Base-by-base conservation (phyloP, 1,140 invertebrate species). In the Leptopilina clavipes region DNA sequence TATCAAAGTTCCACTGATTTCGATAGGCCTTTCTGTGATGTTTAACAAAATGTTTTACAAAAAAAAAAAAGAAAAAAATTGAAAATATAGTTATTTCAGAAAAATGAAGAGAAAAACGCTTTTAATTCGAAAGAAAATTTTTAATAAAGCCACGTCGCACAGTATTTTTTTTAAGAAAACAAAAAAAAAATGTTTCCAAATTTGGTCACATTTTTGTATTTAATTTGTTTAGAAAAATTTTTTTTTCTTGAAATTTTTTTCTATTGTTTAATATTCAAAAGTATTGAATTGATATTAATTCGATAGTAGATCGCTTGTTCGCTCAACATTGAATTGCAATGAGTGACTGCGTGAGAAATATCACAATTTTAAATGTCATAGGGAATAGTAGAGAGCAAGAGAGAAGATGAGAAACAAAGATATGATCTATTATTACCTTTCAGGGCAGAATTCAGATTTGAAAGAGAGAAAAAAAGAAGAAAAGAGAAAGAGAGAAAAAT, bases 341-440 rank as follows among this genome's bases (percentile, higher is more conserved):
- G 59, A 22, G 12, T 65, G 59, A 65, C 59, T 65, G 22, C 59
- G 59, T 65, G 59, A 31, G 59, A 65, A 40, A 65, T 65, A 65
- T 31, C 59, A 31, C 59, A 37, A 65, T 65, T 65, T 65, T 31
- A 65, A 65, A 65, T 65, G 59, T 65, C 25, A 65, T 37, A 31
- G 59, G 22, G 59, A 65, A 31, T 7, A 19, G 22, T n/a, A 65
- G 19, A 31, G 22, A 31, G 14, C n/a, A 19, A 65, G 14, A 22
- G 22, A 31, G 56, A 65, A 65, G 56, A 65, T n/a, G 59, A 65
- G 59, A 65, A 65, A 22, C 11, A 65, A 1, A 65, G 59, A 65
- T 65, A 65, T 65, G 59, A 65, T 31, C 59, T 65, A 65, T 65
- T 65, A 65, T 65, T 65, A 65, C 12, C 22, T 65, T 37, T 65